A percentile compares a stretch with the other conserved stretches of the same genome.
phyloP scores from a whole-genome alignment of 2,113 vertebrate species.

The Tonatia bakeri region DNA sequence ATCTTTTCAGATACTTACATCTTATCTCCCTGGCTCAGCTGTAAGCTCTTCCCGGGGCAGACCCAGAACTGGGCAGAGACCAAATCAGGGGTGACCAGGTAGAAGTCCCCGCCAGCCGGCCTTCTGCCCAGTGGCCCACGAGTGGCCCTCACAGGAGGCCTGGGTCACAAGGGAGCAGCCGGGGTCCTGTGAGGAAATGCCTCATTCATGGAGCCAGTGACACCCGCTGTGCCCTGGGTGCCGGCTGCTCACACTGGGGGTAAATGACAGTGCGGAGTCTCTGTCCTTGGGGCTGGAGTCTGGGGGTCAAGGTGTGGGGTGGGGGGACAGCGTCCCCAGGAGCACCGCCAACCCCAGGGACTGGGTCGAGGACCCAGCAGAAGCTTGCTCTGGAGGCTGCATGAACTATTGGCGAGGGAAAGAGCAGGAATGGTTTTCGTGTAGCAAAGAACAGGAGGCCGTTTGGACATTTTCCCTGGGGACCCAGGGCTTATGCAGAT shows the following conservation, averaged over 20 bases:
- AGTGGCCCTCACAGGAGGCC: neutral
- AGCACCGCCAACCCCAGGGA: neutral
- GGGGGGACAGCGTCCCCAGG: neutral
- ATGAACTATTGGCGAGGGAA: neutral
- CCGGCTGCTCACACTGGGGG: rapidly evolving
- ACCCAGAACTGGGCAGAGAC: neutral
- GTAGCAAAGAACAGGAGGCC: neutral
- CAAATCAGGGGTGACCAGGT: neutral
- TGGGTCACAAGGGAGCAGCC: neutral
- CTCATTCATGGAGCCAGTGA: rapidly evolving
- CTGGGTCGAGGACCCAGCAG: neutral
- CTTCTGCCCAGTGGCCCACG: rapidly evolving
- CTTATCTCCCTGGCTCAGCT: neutral
- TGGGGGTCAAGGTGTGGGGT: neutral
- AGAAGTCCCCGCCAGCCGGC: rapidly evolving
- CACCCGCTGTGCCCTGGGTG: rapidly evolving
- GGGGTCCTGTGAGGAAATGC: neutral
- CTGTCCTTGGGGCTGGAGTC: neutral
- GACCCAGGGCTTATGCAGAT: slow-evolving; percentile 12
- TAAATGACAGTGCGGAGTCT: neutral
- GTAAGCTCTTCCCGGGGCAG: neutral
- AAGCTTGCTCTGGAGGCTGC: neutral
- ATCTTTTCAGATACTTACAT: neutral
- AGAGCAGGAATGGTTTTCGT: neutral
- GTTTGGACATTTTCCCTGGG: neutral